phyloP scores from a whole-genome alignment of 2,888 invertebrate species.

The Caenorhabditis japonica region DNA sequence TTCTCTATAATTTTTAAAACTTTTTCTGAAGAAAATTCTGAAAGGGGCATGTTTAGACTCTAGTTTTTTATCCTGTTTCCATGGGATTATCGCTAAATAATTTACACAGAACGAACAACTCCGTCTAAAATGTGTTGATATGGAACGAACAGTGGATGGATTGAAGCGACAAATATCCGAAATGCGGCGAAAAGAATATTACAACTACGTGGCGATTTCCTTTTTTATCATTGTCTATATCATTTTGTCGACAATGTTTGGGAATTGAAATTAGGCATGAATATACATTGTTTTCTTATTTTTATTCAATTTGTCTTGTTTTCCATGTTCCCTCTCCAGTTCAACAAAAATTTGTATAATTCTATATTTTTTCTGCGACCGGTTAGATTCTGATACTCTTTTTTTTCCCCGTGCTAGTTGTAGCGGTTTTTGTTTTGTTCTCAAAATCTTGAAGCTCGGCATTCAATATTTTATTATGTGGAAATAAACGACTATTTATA shows the following conservation, averaged over 20 bases:
- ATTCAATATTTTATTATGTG: too few relatives aligned
- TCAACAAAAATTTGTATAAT: background rate
- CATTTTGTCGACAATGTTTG: slow-evolving; percentile 30
- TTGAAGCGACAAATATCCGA: slow-evolving; percentile 21
- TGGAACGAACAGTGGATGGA: slow-evolving; percentile 23
- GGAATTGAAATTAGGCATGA: slow-evolving; percentile 13
- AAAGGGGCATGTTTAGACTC: too few relatives aligned
- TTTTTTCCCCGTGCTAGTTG: too few relatives aligned
- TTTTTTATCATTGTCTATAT: slow-evolving; percentile 49
- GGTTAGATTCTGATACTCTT: slow-evolving; percentile 25
- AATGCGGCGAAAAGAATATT: slow-evolving; percentile 17
- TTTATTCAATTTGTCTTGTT: slow-evolving; percentile 14
- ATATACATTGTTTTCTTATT: background rate
- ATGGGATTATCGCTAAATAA: too few relatives aligned
- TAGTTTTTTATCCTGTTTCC: too few relatives aligned
- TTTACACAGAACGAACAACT: slow-evolving; percentile 54
- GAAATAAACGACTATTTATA: too few relatives aligned
- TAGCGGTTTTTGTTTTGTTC: too few relatives aligned
- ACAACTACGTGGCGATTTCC: slow-evolving; percentile 50
- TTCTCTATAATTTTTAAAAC: too few relatives aligned
- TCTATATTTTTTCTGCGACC: slow-evolving; percentile 4
- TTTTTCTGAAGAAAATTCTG: too few relatives aligned
- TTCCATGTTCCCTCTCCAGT: slow-evolving; percentile 2
- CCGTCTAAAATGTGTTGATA: slow-evolving; percentile 32
- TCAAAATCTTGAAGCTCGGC: too few relatives aligned